Conservation (phyloP, 1,140 invertebrate genomes). For the Anoplophora glabripennis region DNA sequence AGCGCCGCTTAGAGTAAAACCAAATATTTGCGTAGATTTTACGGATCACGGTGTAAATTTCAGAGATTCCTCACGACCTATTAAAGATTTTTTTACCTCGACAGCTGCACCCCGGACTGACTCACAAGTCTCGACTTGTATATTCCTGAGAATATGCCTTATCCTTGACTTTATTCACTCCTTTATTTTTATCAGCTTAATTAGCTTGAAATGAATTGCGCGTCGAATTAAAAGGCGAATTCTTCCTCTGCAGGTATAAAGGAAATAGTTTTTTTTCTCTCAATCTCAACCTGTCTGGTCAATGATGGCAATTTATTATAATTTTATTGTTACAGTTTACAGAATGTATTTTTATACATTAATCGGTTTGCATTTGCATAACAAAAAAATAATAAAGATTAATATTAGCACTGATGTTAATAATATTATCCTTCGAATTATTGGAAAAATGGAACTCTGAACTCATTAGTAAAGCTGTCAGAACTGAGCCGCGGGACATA, state of each 20-base stretch:
- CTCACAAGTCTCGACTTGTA: background rate
- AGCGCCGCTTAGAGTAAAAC: background rate
- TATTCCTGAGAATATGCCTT: background rate
- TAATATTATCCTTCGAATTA: too few relatives aligned
- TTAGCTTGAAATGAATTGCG: background rate
- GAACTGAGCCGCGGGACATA: too few relatives aligned
- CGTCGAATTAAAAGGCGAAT: background rate
- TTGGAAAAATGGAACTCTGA: too few relatives aligned
- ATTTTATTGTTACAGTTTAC: too few relatives aligned
- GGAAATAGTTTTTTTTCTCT: background rate
- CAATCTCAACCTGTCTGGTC: background rate
- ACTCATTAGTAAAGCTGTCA: too few relatives aligned
- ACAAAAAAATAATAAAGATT: too few relatives aligned
- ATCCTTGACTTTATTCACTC: background rate
- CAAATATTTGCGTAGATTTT: conserved; percentile 2
- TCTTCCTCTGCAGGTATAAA: background rate
- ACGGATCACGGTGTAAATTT: background rate
- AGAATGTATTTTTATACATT: too few relatives aligned
- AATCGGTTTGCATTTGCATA: too few relatives aligned
- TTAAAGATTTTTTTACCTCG: background rate
- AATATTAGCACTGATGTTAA: too few relatives aligned
- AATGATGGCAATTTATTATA: too few relatives aligned
- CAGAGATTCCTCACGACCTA: background rate
- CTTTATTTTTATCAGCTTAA: background rate
- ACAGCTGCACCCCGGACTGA: background rate